Evolutionary conservation across 2,888 invertebrate species (phyloP).

Genomic region (Mechanitis messenoides): DNA sequence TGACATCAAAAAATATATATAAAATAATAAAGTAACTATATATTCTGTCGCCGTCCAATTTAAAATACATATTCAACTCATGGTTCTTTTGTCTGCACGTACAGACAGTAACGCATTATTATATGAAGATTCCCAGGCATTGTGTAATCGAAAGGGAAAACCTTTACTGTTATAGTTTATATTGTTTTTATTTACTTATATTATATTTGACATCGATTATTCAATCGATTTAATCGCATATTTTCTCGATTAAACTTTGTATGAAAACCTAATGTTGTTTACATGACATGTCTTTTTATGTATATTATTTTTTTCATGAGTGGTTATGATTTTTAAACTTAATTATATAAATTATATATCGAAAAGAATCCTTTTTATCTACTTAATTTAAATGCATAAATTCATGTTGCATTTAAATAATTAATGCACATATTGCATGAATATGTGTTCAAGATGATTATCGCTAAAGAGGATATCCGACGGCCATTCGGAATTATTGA

Average conservation of each 20-base stretch:
- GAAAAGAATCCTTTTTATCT: no score
- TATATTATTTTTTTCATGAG: no score
- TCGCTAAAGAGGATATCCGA: conserved; percentile 56
- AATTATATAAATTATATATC: no score
- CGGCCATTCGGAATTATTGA: conserved; percentile 16
- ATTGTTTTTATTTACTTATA: not conserved
- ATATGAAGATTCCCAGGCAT: conserved; percentile 15
- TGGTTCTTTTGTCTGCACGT: conserved; percentile 12
- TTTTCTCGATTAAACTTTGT: no score
- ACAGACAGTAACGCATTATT: conserved; percentile 16
- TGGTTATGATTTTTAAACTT: no score
- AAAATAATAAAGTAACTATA: not conserved
- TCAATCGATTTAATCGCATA: no score
- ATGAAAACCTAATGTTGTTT: no score
- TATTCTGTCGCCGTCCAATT: conserved; percentile 10
- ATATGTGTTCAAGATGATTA: conserved; percentile 43
- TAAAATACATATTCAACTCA: conserved; percentile 17
- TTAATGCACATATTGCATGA: conserved; percentile 33
- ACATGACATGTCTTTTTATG: no score
- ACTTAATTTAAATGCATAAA: no score
- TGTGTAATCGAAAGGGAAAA: conserved; percentile 13
- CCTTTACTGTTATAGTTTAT: conserved; percentile 4
- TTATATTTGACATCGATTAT: no score
- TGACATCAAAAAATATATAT: no score
- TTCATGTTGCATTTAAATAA: no score